Conservation (phyloP, 1,140 invertebrate genomes). For the Cephus cinctus region DNA sequence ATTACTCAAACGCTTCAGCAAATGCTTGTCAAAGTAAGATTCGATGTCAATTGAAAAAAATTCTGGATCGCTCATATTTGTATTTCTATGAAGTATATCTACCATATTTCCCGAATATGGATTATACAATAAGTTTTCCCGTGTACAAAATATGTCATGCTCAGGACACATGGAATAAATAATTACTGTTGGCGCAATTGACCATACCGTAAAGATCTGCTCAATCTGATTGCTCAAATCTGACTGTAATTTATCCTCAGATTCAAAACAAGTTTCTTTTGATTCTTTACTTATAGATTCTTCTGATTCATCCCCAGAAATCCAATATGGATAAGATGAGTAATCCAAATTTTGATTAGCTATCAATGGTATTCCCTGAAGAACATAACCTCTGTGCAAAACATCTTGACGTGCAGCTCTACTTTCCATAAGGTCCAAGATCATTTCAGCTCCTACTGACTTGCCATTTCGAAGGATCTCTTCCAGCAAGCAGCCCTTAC, state of each 20-base stretch:
- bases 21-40: neutral
- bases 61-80: neutral
- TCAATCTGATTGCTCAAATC: slow-evolving; percentile 21
- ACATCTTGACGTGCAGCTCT: slow-evolving; percentile 53
- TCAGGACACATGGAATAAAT: slow-evolving; percentile 58
- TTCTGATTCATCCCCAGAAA: too few species aligned
- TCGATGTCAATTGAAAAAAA: neutral
- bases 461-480: slow-evolving; percentile 57
- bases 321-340: slow-evolving; percentile 3
- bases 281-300: too few species aligned
- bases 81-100: slow-evolving; percentile 17
- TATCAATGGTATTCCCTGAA: slow-evolving; percentile 61
- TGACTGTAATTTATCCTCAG: neutral
- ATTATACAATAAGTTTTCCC: slow-evolving; percentile 50
- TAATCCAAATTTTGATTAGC: slow-evolving; percentile 37
- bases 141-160: slow-evolving; percentile 53
- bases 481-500: slow-evolving; percentile 54
- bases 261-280: too few species aligned
- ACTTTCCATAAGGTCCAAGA: slow-evolving; percentile 53
- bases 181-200: slow-evolving; percentile 53
- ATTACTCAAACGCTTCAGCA: too few species aligned
- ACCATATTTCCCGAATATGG: slow-evolving; percentile 35
- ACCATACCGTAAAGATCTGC: slow-evolving; percentile 33
- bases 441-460: slow-evolving; percentile 47
- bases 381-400: slow-evolving; percentile 59